Percentiles rank a stretch among this genome's conserved stretches.
Conservation (phyloP, 2,888 invertebrate species). For the Gnatocerus cornutus region DNA sequence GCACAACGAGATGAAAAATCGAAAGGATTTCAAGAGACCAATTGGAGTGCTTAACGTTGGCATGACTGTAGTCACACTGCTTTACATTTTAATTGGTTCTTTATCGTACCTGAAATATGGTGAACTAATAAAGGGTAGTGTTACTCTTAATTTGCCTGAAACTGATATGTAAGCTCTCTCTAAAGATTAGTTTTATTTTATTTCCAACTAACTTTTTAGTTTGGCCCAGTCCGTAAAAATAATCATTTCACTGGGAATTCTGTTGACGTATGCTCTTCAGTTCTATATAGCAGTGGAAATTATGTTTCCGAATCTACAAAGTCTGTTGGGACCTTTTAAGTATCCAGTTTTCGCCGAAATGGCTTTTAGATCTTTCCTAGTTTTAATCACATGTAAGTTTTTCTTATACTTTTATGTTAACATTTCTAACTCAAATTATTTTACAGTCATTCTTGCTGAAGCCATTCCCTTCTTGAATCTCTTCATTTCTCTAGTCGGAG, state of each 20-base stretch:
- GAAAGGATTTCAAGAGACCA: slow-evolving; percentile 83
- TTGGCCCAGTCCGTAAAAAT: slow-evolving; percentile 87
- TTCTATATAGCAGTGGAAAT: slow-evolving; percentile 96
- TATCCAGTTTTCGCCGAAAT: slow-evolving; percentile 79
- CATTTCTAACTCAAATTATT: background rate
- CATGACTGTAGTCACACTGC: slow-evolving; percentile 85
- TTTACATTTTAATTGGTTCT: slow-evolving; percentile 89
- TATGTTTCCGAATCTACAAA: slow-evolving; percentile 83
- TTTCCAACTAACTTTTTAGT: slow-evolving; percentile 70
- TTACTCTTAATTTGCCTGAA: slow-evolving; percentile 88
- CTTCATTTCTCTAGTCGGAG: slow-evolving; percentile 94
- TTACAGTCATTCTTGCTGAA: slow-evolving; percentile 86
- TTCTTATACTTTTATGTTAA: background rate
- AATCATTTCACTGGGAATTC: slow-evolving; percentile 89
- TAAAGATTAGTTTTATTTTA: background rate
- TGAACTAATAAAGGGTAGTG: slow-evolving; percentile 84
- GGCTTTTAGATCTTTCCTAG: slow-evolving; percentile 80
- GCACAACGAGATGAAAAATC: slow-evolving; percentile 91
- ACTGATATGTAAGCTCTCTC: slow-evolving; percentile 73
- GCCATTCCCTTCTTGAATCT: slow-evolving; percentile 88
- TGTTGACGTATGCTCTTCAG: slow-evolving; percentile 94
- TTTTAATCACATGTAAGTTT: slow-evolving; percentile 88
- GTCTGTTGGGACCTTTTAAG: slow-evolving; percentile 74
- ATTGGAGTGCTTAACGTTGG: slow-evolving; percentile 92
- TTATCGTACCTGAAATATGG: slow-evolving; percentile 93